These are phyloP conservation scores for Elgaria multicarinata DNA, from an alignment of 2,113 vertebrate species.

Conservation along the genomic window DNA sequence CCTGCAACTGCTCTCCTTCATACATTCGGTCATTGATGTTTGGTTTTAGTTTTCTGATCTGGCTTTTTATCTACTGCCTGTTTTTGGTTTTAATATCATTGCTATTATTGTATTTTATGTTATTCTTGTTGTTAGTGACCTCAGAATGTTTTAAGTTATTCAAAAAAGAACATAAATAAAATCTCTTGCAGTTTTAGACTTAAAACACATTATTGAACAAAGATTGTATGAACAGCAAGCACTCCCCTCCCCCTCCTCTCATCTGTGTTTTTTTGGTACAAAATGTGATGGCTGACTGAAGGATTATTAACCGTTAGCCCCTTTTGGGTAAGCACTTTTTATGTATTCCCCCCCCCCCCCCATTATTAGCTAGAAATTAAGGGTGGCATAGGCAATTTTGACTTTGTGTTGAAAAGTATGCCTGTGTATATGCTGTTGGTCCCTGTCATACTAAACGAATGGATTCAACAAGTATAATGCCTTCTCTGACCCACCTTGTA, in stretches of 20 bases:
- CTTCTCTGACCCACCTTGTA: fast-evolving
- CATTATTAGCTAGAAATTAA: not conserved
- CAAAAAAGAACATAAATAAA: not conserved
- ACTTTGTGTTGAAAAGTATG: not conserved
- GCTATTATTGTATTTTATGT: not conserved
- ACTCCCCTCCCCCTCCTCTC: not conserved
- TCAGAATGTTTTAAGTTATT: too few relatives aligned
- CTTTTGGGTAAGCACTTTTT: not conserved
- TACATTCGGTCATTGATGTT: not conserved
- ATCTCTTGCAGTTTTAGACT: not conserved
- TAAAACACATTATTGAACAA: not conserved
- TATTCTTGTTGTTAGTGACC: not conserved
- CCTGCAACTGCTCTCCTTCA: not conserved
- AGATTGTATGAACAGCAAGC: not conserved
- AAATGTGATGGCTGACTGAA: not conserved
- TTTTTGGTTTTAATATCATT: not conserved
- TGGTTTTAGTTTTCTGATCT: not conserved
- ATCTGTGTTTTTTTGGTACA: not conserved
- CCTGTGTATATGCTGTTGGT: fast-evolving
- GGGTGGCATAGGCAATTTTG: not conserved
- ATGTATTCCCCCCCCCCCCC: too few relatives aligned
- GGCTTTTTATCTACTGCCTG: not conserved
- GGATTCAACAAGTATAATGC: constrained; percentile 4
- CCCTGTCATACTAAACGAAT: not conserved
- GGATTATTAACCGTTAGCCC: not conserved